phyloP scores from a whole-genome alignment of 2,888 invertebrate genomes.

The Drosophila nr. perissopoda region DNA sequence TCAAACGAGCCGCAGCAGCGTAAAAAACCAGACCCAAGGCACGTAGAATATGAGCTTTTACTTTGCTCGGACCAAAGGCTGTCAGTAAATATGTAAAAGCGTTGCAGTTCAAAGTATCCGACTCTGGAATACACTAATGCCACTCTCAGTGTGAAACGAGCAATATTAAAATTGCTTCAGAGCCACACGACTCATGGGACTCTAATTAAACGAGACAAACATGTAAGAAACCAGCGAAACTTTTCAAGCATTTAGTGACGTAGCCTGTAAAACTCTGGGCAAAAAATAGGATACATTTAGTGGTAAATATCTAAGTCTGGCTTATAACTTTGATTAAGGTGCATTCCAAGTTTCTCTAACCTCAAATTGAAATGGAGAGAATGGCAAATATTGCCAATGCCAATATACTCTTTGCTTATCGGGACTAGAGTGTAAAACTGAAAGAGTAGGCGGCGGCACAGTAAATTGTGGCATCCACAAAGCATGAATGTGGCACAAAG shows the following conservation, averaged over 20 bases:
- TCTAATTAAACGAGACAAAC: rapidly evolving
- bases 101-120: background rate
- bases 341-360: background rate
- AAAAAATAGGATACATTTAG: background rate
- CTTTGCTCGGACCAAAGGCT: slow-evolving; percentile 27
- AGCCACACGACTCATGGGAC: background rate
- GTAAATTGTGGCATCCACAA: slow-evolving; percentile 34
- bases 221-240: background rate
- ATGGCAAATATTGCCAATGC: background rate
- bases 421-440: background rate
- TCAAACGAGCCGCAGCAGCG: slow-evolving; percentile 4
- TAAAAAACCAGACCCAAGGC: slow-evolving; percentile 24
- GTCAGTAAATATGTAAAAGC: background rate
- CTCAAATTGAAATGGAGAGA: background rate
- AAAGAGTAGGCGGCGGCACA: background rate
- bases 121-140: background rate
- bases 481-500: slow-evolving; percentile 60
- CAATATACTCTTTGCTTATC: background rate
- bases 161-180: background rate
- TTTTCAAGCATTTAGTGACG: background rate
- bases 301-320: background rate
- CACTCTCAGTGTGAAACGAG: background rate
- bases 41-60: slow-evolving; percentile 43
- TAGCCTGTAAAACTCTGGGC: too few species aligned
- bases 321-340: background rate